Base-by-base conservation (phyloP, 2,113 vertebrate genomes). In the Urocolius indicus region DNA sequence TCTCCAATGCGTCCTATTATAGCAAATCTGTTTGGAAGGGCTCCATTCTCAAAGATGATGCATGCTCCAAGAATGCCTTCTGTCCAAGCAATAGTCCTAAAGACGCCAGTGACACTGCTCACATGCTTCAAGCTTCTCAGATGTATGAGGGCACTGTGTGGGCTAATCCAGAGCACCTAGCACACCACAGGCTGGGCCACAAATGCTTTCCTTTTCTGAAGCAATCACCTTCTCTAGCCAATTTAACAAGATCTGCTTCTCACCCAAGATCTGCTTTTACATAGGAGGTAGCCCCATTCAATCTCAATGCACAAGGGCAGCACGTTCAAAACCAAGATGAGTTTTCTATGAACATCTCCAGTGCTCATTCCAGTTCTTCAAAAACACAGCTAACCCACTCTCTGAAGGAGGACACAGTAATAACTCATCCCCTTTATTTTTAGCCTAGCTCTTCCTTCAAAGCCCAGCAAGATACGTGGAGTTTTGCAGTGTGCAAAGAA, bases 341-440 rank as follows among this genome's bases (percentile, higher is more conserved):
- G 38, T 36, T 81, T 74, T 18, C 65, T 57, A 4, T 16, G 16
- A 93, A 57, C 83, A 59, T 48, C 86, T 81, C 83, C 65, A 90
- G 48, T 20, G 23, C 55, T 84, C 73, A 38, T 51, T 59, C 59
- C 65, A 36, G 61, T 68, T 92, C 94, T 88, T 72, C 61, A 83
- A 63, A 93, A 81, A 67, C 8, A 63, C 34, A 90, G 89, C 69
- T 67, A 93, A 88, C 48, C 48, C 87, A 78, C 55, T 94, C 86
- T 86, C 86, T 72, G 77, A 94, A 95, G 89, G 76, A 90, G 54
- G 69, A 95, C 76, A 57, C 5, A 18, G 80, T 81, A 93, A 72
- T 89, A 94, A 92, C 91, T 96, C 84, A 89, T 59, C 85, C 21
- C 55, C 79, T 94, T 95, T 95, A 94, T 92, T 94, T 94, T 94